Percentiles rank a stretch among this genome's conserved stretches.
phyloP scores from a whole-genome alignment of 2,113 vertebrate genomes.

The Microtus richardsoni region DNA sequence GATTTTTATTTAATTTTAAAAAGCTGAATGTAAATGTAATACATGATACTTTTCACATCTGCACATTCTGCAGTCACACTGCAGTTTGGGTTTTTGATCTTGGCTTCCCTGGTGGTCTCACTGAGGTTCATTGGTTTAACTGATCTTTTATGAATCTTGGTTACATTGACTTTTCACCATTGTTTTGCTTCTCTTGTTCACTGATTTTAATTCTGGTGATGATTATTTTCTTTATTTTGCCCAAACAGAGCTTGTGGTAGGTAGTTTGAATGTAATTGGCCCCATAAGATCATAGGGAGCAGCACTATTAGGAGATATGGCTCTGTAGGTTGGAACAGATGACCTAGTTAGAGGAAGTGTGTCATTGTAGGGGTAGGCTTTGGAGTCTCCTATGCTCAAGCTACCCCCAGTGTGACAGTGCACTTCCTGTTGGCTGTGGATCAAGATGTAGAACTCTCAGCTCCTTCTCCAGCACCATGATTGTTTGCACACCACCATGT shows the following conservation, averaged over 20 bases:
- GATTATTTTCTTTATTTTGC: neutral
- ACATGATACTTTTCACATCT: fast-evolving
- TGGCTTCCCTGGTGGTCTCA: neutral
- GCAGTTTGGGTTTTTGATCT: neutral
- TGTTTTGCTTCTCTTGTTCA: neutral
- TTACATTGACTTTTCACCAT: neutral
- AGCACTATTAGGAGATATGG: neutral
- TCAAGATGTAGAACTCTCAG: too few relatives aligned
- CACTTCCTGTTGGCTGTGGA: too few relatives aligned
- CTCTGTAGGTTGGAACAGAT: too few relatives aligned
- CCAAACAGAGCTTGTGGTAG: neutral
- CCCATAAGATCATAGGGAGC: neutral
- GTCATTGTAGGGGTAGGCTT: too few relatives aligned
- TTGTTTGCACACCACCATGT: too few relatives aligned
- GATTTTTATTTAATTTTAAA: neutral
- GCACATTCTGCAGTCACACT: neutral
- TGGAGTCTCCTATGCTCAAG: too few relatives aligned
- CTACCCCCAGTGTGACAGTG: too few relatives aligned
- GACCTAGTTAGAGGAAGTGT: too few relatives aligned
- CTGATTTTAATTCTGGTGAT: neutral
- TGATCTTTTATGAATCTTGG: neutral
- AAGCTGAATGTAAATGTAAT: neutral
- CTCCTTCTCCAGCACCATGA: too few relatives aligned
- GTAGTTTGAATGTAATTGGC: neutral
- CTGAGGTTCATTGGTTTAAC: neutral